Base-by-base conservation (phyloP, 1,140 invertebrate species). In the Cydia strobilella region DNA sequence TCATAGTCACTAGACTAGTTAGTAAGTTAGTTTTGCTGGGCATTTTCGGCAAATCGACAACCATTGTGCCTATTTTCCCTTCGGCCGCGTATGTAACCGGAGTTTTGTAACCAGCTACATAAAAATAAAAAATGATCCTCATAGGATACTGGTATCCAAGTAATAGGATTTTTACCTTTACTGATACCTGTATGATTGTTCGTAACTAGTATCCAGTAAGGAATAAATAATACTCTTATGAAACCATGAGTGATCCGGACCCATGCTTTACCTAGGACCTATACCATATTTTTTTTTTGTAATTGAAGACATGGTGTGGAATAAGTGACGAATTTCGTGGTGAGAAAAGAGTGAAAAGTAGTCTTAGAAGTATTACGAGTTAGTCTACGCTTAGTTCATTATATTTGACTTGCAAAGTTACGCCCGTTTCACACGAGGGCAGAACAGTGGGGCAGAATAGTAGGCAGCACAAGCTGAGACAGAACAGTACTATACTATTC, bases 401-500 rank as follows among this genome's bases (percentile, higher is more conserved):
- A 48, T 48, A 48, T 48, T 48, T 15, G 7, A 48, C 1, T 48
- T 48, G 45, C 45, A 48, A 13, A 48, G 45, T 48, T 48, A 48
- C 15, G 45, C 45, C 45, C 45, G 45, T 48, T 48, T 48, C 51
- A 18, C 15, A 54, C 51, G 51, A 54, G 51, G 51, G 51, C n/a
- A n/a, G n/a, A n/a, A n/a, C n/a, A n/a, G n/a, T n/a, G n/a, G n/a
- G n/a, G n/a, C n/a, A n/a, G n/a, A 54, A 54, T 54, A 54, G 51
- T 54, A 54, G 51, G 51, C 51, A 54, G 51, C 51, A 54, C n/a
- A 54, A 54, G 51, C 51, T 54, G 51, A 54, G 51, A 18, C 51
- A 54, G 51, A 54, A 54, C n/a, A 54, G 51, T 54, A 54, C 51
- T 54, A 54, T 54, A 54, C 51, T 18, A 54, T 54, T 54, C 51